A percentile compares a stretch with the other conserved stretches of the same genome.
These are phyloP conservation scores for Apamea anceps DNA, from an alignment of 2,888 invertebrate genomes.

Conservation along the genomic window DNA sequence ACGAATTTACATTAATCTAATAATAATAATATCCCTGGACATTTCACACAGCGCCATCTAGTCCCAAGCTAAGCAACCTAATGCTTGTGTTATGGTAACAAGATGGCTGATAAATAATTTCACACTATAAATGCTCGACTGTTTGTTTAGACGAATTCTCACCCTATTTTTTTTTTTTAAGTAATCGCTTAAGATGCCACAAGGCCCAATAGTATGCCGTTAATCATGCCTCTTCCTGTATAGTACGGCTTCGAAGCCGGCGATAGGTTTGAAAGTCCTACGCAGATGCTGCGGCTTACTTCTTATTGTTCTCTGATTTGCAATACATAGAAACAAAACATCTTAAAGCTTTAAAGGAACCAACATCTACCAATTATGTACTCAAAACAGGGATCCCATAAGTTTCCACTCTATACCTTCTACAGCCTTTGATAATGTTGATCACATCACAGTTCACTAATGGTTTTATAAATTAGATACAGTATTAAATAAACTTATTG, in stretches of 20 bases:
- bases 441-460: background rate
- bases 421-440: background rate
- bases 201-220: conserved; percentile 20
- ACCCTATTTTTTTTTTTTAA: background rate
- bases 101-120: too few relatives aligned
- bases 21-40: too few relatives aligned
- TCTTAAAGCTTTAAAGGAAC: background rate
- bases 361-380: background rate
- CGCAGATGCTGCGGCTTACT: conserved; percentile 93
- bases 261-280: conserved; percentile 94
- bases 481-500: background rate
- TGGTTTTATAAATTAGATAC: background rate
- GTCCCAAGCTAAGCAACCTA: too few relatives aligned
- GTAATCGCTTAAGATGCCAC: background rate
- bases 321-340: background rate
- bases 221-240: background rate
- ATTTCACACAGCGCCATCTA: too few relatives aligned
- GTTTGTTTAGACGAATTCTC: background rate
- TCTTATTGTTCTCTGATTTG: background rate
- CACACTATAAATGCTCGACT: background rate
- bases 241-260: conserved; percentile 95
- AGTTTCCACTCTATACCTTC: background rate
- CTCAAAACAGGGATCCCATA: background rate
- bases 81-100: too few relatives aligned
- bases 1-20: background rate